Conservation (phyloP, 2,113 vertebrate species). For the Nymphicus hollandicus region DNA sequence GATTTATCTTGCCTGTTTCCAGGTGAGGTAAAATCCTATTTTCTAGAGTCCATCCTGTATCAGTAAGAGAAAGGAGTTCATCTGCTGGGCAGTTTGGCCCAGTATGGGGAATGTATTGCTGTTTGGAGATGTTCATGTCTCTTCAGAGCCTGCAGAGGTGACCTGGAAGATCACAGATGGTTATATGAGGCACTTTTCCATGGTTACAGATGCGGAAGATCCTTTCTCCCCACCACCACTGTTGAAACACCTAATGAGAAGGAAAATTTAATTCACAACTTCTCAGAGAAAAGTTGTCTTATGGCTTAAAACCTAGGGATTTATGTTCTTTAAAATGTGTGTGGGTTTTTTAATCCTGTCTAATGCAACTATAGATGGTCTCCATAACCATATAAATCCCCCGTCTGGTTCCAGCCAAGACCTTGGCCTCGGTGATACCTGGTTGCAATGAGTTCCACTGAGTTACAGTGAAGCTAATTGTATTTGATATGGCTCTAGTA, state of each 20-base stretch:
- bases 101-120: background rate
- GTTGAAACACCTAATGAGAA: background rate
- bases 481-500: background rate
- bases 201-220: background rate
- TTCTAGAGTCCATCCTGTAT: background rate
- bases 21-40: background rate
- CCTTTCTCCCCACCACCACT: background rate
- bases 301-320: background rate
- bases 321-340: background rate
- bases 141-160: background rate
- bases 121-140: background rate
- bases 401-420: background rate
- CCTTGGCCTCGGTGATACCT: background rate
- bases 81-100: background rate
- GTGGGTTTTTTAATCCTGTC: background rate
- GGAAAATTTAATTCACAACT: background rate
- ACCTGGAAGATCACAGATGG: background rate
- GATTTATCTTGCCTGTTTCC: background rate
- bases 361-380: background rate
- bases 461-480: background rate
- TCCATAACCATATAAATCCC: background rate
- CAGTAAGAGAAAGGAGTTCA: background rate
- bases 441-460: background rate
- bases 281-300: background rate
- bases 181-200: background rate